phyloP scores from a whole-genome alignment of 2,113 vertebrate species.

The Polypterus senegalus region DNA sequence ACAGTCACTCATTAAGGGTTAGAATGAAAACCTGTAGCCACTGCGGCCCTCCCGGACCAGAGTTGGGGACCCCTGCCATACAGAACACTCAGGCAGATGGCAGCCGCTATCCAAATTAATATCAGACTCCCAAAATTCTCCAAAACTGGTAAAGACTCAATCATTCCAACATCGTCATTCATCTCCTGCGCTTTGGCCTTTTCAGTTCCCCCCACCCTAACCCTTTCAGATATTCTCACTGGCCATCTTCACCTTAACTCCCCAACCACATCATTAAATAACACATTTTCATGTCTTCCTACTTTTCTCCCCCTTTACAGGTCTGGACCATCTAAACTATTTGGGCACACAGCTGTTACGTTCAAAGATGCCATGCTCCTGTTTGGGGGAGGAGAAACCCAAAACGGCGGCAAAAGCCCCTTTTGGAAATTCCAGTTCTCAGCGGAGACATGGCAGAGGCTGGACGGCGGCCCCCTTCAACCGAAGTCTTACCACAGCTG shows the following conservation, averaged over 20 bases:
- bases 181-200: not conserved
- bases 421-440: conserved; percentile 65
- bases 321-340: conserved; percentile 58
- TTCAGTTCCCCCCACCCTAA: not conserved
- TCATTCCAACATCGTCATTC: too few species aligned
- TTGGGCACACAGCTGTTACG: conserved; percentile 58
- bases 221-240: not conserved
- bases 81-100: too few species aligned
- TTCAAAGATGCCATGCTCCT: conserved; percentile 65
- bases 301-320: conserved; percentile 29
- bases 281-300: too few species aligned
- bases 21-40: too few species aligned
- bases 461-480: conserved; percentile 31
- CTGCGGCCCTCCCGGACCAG: too few species aligned
- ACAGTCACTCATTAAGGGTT: too few species aligned
- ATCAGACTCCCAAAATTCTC: too few species aligned
- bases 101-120: too few species aligned
- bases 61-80: too few species aligned
- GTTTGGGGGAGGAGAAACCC: conserved; percentile 61
- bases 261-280: too few species aligned
- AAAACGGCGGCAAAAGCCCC: conserved; percentile 34
- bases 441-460: conserved; percentile 49
- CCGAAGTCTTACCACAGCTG: conserved; percentile 62
- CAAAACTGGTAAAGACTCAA: too few species aligned
- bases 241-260: not conserved